These are phyloP conservation scores for Prionailurus bengalensis DNA, from an alignment of 2,113 vertebrate genomes.

Conservation along the genomic window DNA sequence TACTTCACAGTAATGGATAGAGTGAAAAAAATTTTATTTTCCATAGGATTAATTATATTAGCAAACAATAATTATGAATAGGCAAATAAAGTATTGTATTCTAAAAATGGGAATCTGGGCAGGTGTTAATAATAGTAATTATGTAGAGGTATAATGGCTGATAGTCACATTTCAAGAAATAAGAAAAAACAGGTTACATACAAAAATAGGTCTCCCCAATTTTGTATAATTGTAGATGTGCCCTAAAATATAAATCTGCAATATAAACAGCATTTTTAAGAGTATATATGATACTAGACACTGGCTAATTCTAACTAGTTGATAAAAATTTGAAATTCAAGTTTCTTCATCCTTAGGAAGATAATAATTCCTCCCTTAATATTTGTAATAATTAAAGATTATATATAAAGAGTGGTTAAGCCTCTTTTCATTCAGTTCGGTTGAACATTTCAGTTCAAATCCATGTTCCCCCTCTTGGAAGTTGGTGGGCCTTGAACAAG, in stretches of 20 bases:
- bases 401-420: background rate
- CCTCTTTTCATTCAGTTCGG: background rate
- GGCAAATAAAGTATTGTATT: background rate
- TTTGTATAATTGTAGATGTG: background rate
- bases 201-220: background rate
- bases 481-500: background rate
- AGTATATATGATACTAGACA: background rate
- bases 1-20: background rate
- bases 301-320: background rate
- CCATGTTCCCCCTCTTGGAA: background rate
- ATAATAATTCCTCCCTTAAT: background rate
- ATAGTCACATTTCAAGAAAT: background rate
- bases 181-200: background rate
- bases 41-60: background rate
- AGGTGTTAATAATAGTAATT: background rate
- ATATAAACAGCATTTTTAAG: background rate
- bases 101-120: background rate
- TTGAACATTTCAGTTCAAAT: background rate
- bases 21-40: background rate
- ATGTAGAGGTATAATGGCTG: background rate
- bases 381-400: too few species aligned
- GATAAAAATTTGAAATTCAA: background rate
- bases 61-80: background rate
- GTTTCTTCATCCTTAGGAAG: background rate
- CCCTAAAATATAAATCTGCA: background rate